Evolutionary conservation across 2,113 vertebrate species (phyloP), one percentile per base, ranked within the genome.

Genomic region (Suncus etruscus): DNA sequence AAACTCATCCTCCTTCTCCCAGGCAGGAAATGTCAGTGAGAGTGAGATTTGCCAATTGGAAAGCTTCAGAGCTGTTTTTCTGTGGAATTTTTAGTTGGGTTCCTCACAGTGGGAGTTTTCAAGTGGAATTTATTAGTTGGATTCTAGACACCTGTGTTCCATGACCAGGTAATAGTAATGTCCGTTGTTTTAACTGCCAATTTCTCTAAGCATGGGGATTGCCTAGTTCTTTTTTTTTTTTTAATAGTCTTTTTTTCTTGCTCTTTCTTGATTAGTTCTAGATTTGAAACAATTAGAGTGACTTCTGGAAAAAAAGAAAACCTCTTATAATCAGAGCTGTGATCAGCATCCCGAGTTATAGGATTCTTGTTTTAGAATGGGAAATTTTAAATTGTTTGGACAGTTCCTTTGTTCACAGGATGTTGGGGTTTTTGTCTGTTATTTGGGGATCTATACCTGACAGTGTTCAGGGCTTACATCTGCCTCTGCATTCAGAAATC

Each of bases 201-300:
- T 86, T 86, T 69, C 24, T 70, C 31, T 86, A 15, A 83, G 87
- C 77, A 24, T 79, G 54, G 31, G 31, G 82, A 11, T 75, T 89
- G 1, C n/a, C 22, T 31, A 8, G 3, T 81, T 91, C 63, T 29
- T 66, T 24, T 1, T 0, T 48, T 16, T 32, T 63, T 0, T 48
- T 16, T 32, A 54, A 18, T 48, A 80, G n/a, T 14, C n/a, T n/a
- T n/a, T 51, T 48, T 14, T 80, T 74, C 2, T 16, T 47, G 27
- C 11, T 85, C 66, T 92, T 90, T n/a, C 31, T 88, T 3, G 73
- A 24, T 75, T 48, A 39, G 16, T 20, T 12, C 29, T 77, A 29
- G 29, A 78, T 74, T 63, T 89, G 81, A 86, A 74, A 48, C 39
- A 73, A 80, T 86, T 51, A 76, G 74, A 48, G 15, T 81, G 22